Evolutionary conservation across 2,797 vertebrate species (phyloP).

Genomic region (Micrastur ruficollis): DNA sequence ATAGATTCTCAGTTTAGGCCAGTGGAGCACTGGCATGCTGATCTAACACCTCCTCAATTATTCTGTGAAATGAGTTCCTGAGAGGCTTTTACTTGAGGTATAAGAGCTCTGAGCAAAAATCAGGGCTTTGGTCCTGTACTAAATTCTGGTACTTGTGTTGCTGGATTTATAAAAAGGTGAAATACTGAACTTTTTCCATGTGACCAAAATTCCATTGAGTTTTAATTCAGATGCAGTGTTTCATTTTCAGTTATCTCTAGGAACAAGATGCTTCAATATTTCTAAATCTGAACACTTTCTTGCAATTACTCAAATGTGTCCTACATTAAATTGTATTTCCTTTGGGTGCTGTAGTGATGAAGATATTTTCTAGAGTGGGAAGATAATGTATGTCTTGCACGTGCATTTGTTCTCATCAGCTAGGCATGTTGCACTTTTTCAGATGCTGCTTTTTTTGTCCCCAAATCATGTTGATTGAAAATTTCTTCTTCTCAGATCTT

Average conservation of each 20-base stretch:
- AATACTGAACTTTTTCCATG: not conserved
- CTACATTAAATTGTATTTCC: not conserved
- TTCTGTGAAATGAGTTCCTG: constrained; percentile 7
- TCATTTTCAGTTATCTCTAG: not conserved
- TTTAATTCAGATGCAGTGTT: not conserved
- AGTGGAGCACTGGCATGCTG: not conserved
- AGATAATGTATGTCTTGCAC: not conserved
- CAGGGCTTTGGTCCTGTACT: not conserved
- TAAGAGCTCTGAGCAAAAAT: not conserved
- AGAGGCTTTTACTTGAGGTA: not conserved
- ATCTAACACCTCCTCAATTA: not conserved
- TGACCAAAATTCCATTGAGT: not conserved
- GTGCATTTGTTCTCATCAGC: not conserved
- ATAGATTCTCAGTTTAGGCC: not conserved
- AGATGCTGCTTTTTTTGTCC: not conserved
- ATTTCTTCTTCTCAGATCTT: not conserved
- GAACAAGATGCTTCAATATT: not conserved
- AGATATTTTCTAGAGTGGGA: not conserved
- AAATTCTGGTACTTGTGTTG: not conserved
- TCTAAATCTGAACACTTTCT: not conserved
- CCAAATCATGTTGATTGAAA: not conserved
- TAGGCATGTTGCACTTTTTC: not conserved
- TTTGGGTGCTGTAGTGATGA: not conserved
- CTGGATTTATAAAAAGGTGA: not conserved
- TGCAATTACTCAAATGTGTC: not conserved